These are phyloP conservation scores for Enteromius radiatus DNA, from an alignment of 2,797 vertebrate species.

Conservation along the genomic window DNA sequence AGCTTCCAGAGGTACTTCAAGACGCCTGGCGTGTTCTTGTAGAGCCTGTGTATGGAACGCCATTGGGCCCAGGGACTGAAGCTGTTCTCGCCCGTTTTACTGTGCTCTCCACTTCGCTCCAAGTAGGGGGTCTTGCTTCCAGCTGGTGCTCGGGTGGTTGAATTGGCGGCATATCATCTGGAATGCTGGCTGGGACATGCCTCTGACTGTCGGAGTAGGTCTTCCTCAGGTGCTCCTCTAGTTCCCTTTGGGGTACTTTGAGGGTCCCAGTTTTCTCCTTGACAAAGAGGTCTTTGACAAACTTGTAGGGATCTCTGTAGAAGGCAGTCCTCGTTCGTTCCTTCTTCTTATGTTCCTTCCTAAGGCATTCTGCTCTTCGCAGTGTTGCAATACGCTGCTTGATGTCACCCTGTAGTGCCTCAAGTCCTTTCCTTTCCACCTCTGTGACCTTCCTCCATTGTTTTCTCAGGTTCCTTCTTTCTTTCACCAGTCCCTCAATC, in stretches of 20 bases:
- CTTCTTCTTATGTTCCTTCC: conserved; percentile 31
- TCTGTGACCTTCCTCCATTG: neutral
- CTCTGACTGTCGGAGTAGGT: neutral
- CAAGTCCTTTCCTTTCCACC: neutral
- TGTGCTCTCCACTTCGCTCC: neutral
- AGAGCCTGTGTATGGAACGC: neutral
- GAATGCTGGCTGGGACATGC: neutral
- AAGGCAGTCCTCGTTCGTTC: conserved; percentile 16
- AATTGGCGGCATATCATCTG: neutral
- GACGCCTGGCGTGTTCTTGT: neutral
- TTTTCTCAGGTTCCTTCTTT: neutral
- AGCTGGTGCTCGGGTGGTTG: neutral
- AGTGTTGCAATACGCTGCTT: conserved; percentile 6
- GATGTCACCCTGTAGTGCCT: neutral
- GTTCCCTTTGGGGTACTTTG: neutral
- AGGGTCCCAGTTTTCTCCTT: conserved; percentile 8
- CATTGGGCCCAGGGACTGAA: neutral
- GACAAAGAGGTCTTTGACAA: conserved; percentile 23
- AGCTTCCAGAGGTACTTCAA: neutral
- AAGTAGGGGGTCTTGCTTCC: neutral
- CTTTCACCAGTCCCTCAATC: neutral
- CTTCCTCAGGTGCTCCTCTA: neutral
- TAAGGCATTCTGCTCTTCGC: conserved; percentile 25
- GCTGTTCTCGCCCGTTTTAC: neutral
- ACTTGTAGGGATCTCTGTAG: neutral